Evolutionary conservation across 2,888 invertebrate species (phyloP).

Genomic region (Drosophila phalerata): DNA sequence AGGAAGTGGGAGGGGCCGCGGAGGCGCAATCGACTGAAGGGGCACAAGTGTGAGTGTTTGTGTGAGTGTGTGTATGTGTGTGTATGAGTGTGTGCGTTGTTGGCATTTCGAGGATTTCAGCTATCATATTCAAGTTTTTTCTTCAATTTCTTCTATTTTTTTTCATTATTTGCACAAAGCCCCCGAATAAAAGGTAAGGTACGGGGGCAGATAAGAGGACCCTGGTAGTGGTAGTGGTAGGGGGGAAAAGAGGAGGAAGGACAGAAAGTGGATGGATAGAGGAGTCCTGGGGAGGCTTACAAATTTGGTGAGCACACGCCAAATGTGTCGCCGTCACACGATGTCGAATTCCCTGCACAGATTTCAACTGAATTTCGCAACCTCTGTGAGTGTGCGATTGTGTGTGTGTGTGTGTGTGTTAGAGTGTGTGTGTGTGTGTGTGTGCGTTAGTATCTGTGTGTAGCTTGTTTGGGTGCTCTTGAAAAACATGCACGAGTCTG

Average conservation of each 20-base stretch:
- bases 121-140: slow-evolving; percentile 40
- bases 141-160: slow-evolving; percentile 7
- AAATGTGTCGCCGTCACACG: slow-evolving; percentile 32
- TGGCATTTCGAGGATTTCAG: slow-evolving; percentile 36
- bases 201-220: not conserved
- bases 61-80: not conserved
- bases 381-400: not conserved
- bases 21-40: not conserved
- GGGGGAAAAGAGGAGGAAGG: not conserved
- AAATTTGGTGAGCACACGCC: slow-evolving; percentile 29
- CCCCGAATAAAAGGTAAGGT: not conserved
- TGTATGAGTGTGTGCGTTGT: slow-evolving; percentile 2
- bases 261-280: not conserved
- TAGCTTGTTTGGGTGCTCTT: slow-evolving; percentile 61
- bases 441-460: slow-evolving; percentile 14
- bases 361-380: slow-evolving; percentile 28
- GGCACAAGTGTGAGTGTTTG: not conserved
- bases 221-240: too few species aligned
- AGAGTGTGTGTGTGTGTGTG: slow-evolving; percentile 6
- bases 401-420: slow-evolving; percentile 4
- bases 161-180: slow-evolving; percentile 15
- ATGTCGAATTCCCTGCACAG: slow-evolving; percentile 16
- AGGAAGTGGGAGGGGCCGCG: not conserved
- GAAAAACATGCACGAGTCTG: slow-evolving; percentile 60
- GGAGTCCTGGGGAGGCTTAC: not conserved